A percentile compares a stretch with the other conserved stretches of the same genome.
Conservation (phyloP, 1,140 invertebrate species). For the Odontomachus brunneus region DNA sequence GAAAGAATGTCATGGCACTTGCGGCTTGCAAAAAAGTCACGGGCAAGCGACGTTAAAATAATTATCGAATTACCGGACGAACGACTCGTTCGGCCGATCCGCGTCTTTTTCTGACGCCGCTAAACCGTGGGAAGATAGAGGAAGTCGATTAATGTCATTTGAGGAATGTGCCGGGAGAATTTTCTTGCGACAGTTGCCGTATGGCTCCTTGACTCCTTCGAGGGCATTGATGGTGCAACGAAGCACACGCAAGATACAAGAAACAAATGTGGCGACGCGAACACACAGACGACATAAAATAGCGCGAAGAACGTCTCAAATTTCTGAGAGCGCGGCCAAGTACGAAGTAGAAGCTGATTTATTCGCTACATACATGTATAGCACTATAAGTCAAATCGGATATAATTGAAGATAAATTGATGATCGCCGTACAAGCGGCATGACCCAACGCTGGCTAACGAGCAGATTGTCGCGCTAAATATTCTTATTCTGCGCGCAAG, state of each 20-base stretch:
- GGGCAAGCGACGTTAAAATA: slow-evolving; percentile 4
- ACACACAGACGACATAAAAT: not conserved
- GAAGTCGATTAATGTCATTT: slow-evolving; percentile 22
- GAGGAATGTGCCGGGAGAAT: slow-evolving; percentile 9
- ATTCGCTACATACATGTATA: slow-evolving; percentile 10
- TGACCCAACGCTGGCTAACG: no score
- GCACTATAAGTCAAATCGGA: not conserved
- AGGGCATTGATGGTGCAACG: not conserved
- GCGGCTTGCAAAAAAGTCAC: not conserved
- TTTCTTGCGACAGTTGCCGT: slow-evolving; percentile 33
- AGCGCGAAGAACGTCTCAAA: not conserved
- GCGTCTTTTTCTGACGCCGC: not conserved
- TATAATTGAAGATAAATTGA: slow-evolving; percentile 12
- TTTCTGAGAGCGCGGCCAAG: not conserved
- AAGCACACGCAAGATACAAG: not conserved
- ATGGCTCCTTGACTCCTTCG: not conserved
- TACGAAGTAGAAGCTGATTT: slow-evolving; percentile 1
- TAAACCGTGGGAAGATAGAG: slow-evolving; percentile 49
- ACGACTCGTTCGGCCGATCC: not conserved
- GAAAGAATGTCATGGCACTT: not conserved
- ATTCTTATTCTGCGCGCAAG: not conserved
- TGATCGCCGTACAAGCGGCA: not conserved
- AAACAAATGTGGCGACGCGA: slow-evolving; percentile 33
- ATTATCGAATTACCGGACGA: slow-evolving; percentile 33
- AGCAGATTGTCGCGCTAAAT: not conserved